phyloP scores from a whole-genome alignment of 2,113 vertebrate species.

The Rynchops niger region DNA sequence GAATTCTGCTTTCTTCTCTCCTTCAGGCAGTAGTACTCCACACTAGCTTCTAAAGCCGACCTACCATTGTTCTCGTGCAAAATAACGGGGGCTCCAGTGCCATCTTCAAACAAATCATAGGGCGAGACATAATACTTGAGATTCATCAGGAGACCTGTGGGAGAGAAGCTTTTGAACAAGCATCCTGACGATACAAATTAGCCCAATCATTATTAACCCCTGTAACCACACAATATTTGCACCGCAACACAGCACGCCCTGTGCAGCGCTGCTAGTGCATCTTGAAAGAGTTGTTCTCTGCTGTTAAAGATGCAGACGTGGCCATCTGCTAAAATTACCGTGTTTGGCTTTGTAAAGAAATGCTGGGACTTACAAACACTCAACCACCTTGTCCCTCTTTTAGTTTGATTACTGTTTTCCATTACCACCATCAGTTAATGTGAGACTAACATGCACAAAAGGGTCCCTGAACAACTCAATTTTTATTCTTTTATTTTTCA shows the following conservation, averaged over 20 bases:
- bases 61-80: slow-evolving; percentile 85
- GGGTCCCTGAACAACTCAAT: not conserved
- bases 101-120: slow-evolving; percentile 93
- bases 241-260: not conserved
- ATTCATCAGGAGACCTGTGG: slow-evolving; percentile 88
- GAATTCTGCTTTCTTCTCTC: not conserved
- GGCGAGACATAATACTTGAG: slow-evolving; percentile 97
- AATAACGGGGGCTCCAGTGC: slow-evolving; percentile 81
- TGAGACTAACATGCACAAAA: rapidly evolving
- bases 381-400: not conserved
- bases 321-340: rapidly evolving
- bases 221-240: not conserved
- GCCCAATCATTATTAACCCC: rapidly evolving
- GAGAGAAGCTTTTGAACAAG: slow-evolving; percentile 2
- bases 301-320: not conserved
- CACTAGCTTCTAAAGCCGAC: not conserved
- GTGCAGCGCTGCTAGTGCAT: not conserved
- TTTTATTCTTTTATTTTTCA: not conserved
- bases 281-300: not conserved
- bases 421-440: no score
- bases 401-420: not conserved
- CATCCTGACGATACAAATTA: rapidly evolving
- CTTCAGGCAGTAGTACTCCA: not conserved
- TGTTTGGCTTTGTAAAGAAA: not conserved
- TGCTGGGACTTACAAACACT: not conserved